These are phyloP conservation scores for Machimus rusticus DNA, from an alignment of 2,888 invertebrate genomes.

Conservation along the genomic window DNA sequence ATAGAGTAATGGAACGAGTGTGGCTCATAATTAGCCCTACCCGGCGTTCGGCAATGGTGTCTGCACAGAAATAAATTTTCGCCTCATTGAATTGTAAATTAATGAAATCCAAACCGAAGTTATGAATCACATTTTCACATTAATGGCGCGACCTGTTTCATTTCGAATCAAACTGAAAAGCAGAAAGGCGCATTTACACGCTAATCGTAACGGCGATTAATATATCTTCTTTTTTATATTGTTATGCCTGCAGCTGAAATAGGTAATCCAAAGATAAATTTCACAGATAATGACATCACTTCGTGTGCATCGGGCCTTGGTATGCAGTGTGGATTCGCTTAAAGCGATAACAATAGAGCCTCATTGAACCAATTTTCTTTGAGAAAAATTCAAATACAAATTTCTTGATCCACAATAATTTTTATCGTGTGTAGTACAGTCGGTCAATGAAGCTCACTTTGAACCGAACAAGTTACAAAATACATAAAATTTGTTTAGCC, in stretches of 20 bases:
- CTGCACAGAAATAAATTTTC: neutral
- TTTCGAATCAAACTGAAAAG: neutral
- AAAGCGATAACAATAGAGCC: neutral
- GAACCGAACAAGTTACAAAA: neutral
- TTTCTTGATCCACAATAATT: neutral
- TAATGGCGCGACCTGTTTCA: neutral
- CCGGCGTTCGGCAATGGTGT: neutral
- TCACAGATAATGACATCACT: neutral
- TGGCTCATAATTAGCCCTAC: neutral
- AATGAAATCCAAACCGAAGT: neutral
- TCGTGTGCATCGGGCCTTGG: neutral
- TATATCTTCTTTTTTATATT: neutral
- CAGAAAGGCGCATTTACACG: neutral
- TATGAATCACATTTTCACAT: neutral
- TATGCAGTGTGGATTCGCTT: neutral
- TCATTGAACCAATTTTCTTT: neutral
- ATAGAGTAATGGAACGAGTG: neutral
- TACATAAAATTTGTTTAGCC: neutral
- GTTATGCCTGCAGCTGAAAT: neutral
- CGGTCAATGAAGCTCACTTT: neutral
- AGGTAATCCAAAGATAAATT: neutral
- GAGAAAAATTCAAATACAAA: neutral
- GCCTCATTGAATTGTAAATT: neutral
- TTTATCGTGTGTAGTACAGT: neutral
- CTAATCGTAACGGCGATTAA: neutral